Percentiles rank a stretch among this genome's conserved stretches.
These are phyloP conservation scores for Microhierax caerulescens DNA, from an alignment of 2,797 vertebrate species.

Conservation along the genomic window DNA sequence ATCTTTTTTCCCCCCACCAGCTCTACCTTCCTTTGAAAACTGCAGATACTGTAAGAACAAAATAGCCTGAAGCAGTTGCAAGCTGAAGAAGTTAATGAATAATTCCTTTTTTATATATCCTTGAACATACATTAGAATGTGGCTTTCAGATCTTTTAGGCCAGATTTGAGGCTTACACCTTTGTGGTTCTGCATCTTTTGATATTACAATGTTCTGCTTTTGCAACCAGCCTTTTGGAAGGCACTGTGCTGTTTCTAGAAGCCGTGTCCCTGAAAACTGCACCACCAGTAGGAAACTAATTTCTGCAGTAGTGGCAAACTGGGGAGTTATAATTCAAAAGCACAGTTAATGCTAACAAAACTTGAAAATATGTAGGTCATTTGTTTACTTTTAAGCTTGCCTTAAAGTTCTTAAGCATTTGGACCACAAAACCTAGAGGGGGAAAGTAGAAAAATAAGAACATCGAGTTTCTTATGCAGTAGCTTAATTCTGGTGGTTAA, in stretches of 20 bases:
- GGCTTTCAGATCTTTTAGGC: slow-evolving; percentile 18
- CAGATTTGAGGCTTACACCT: not conserved
- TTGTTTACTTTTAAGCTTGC: not conserved
- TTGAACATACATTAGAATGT: slow-evolving; percentile 26
- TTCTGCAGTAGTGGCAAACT: not conserved
- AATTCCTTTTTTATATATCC: slow-evolving; percentile 25
- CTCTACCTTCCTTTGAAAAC: slow-evolving; percentile 44
- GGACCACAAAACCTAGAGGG: not conserved
- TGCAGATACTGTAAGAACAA: not conserved
- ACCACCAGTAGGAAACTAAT: not conserved
- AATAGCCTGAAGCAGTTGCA: slow-evolving; percentile 19
- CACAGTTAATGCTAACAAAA: not conserved
- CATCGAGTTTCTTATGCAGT: not conserved
- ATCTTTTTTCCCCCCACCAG: not conserved
- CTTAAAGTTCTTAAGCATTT: not conserved
- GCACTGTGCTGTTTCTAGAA: not conserved
- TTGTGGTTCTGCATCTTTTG: slow-evolving; percentile 15
- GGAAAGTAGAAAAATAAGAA: not conserved
- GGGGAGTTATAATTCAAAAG: not conserved
- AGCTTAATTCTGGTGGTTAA: not conserved
- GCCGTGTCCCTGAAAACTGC: not conserved
- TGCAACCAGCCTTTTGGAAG: not conserved
- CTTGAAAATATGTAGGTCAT: not conserved
- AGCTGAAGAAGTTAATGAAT: slow-evolving; percentile 61
- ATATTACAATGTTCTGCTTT: not conserved